These are phyloP conservation scores for Mungos mungo DNA, from an alignment of 2,113 vertebrate species.

Conservation along the genomic window DNA sequence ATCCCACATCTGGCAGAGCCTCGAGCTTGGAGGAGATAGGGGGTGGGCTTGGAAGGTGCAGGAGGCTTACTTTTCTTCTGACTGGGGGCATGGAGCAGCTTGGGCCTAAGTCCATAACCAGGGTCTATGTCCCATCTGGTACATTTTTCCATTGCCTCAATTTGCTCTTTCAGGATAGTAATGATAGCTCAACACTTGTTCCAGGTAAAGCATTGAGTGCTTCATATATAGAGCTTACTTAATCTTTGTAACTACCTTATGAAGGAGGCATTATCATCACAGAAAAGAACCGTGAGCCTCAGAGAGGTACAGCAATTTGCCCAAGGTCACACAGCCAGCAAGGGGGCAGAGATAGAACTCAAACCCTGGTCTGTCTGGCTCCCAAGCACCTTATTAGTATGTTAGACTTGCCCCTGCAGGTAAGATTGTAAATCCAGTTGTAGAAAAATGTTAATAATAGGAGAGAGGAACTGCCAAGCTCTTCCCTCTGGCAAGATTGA, in stretches of 20 bases:
- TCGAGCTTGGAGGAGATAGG: fast-evolving
- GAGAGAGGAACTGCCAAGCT: conserved; percentile 4
- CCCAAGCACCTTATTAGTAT: background rate
- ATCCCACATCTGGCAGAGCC: fast-evolving
- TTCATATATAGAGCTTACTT: background rate
- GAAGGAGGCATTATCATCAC: background rate
- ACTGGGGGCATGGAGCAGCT: background rate
- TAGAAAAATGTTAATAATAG: conserved; percentile 24
- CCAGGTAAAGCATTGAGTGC: background rate
- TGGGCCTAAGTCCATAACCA: background rate
- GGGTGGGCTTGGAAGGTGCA: background rate
- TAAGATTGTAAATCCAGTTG: background rate
- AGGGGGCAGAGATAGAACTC: background rate
- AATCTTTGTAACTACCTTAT: background rate
- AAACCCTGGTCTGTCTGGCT: background rate
- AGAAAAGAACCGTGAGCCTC: background rate
- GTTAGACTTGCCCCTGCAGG: background rate
- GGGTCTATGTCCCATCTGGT: background rate
- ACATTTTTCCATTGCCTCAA: background rate
- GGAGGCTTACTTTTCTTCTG: background rate
- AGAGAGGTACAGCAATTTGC: background rate
- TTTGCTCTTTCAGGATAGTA: background rate
- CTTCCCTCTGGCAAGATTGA: background rate
- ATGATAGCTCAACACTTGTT: background rate
- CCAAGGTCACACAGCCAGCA: background rate